Conservation (phyloP, 2,888 invertebrate species). For the Cryptophagus acutangulus region DNA sequence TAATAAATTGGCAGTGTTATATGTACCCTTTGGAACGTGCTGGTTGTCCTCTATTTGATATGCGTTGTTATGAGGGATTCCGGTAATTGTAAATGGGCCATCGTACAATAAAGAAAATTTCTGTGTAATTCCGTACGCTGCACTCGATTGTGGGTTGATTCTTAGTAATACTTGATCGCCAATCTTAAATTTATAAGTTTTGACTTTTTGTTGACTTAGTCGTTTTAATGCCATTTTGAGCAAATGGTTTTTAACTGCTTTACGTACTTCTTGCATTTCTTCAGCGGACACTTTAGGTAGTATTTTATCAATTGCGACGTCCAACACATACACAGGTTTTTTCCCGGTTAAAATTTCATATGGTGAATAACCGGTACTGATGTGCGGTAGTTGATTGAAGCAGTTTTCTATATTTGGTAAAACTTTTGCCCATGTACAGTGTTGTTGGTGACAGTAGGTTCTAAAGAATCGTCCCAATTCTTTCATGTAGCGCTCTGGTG, state of each 20-base stretch:
- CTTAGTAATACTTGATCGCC: slow-evolving; percentile 7
- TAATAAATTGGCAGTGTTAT: slow-evolving; percentile 12
- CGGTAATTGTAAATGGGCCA: slow-evolving; percentile 6
- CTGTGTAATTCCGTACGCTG: slow-evolving; percentile 3
- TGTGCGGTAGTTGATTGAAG: slow-evolving; percentile 4
- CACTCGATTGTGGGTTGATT: slow-evolving; percentile 7
- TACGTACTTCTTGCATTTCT: not conserved
- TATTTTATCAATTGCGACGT: slow-evolving; percentile 4
- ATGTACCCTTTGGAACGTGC: slow-evolving; percentile 5
- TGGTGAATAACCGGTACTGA: slow-evolving; percentile 3
- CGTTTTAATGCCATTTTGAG: not conserved
- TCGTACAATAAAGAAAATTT: slow-evolving; percentile 9
- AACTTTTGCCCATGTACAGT: slow-evolving; percentile 17
- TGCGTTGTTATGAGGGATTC: slow-evolving; percentile 6
- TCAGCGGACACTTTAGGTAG: not conserved
- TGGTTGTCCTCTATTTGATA: slow-evolving; percentile 6
- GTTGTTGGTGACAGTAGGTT: slow-evolving; percentile 17
- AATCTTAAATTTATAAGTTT: not conserved
- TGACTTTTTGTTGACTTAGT: not conserved
- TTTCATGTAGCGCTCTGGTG: slow-evolving; percentile 25
- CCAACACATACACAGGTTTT: not conserved
- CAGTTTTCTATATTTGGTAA: not conserved
- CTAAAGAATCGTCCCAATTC: slow-evolving; percentile 21
- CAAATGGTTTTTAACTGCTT: not conserved
- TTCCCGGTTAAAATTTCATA: slow-evolving; percentile 6